phyloP scores from a whole-genome alignment of 1,140 invertebrate genomes.

The Apis florea region DNA sequence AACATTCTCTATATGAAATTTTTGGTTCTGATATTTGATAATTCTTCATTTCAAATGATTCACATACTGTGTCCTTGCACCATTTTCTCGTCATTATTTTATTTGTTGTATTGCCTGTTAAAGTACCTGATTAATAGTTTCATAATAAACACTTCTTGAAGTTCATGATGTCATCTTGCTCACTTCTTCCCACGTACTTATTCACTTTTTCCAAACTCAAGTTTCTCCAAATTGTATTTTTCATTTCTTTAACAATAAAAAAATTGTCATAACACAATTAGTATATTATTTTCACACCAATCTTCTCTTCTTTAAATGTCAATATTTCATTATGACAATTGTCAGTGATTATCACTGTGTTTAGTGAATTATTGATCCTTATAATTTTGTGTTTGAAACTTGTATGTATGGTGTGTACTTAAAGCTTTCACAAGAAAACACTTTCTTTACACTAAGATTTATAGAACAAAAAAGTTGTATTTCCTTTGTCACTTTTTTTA shows the following conservation, averaged over 20 bases:
- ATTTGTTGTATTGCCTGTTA: not conserved
- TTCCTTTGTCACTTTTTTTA: conserved; percentile 43
- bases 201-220: conserved; percentile 8
- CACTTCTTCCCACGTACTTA: not conserved
- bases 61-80: conserved; percentile 1
- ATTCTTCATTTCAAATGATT: conserved; percentile 1
- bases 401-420: conserved; percentile 7
- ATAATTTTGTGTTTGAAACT: conserved; percentile 29
- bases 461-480: conserved; percentile 39
- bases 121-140: not conserved
- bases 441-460: conserved; percentile 47
- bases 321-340: not conserved
- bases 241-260: conserved; percentile 15
- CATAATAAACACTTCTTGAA: conserved; percentile 1
- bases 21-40: conserved; percentile 1
- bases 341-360: not conserved
- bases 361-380: conserved; percentile 24
- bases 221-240: conserved; percentile 34
- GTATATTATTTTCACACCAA: conserved; percentile 28
- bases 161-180: not conserved
- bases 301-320: conserved; percentile 12
- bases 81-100: conserved; percentile 14
- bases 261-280: conserved; percentile 21
- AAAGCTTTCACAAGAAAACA: conserved; percentile 34
- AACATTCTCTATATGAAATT: conserved; percentile 15